These are phyloP conservation scores for Menura novaehollandiae DNA, from an alignment of 2,113 vertebrate species.

Conservation along the genomic window DNA sequence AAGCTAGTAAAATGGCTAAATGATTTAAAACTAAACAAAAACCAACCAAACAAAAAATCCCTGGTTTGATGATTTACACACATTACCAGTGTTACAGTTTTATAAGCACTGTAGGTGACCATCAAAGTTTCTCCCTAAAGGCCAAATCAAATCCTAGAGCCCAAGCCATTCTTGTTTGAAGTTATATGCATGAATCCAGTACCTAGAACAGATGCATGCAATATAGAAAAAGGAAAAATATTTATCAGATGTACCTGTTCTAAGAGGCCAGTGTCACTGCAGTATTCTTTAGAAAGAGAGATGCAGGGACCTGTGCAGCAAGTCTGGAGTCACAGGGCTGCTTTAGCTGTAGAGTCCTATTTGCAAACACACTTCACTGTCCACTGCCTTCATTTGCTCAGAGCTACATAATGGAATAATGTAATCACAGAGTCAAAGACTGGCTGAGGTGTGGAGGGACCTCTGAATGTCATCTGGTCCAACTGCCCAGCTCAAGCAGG, in stretches of 20 bases:
- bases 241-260: not conserved
- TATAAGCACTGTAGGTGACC: not conserved
- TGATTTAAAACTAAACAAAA: not conserved
- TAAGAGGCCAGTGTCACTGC: not conserved
- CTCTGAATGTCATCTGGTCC: not conserved
- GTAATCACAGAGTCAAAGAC: not conserved
- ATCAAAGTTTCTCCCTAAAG: not conserved
- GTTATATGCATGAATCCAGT: not conserved
- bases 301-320: not conserved
- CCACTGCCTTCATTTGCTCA: not conserved
- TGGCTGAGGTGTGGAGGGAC: not conserved
- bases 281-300: not conserved
- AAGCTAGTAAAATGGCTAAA: not conserved
- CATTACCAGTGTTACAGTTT: not conserved
- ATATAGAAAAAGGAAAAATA: not conserved
- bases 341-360: not conserved
- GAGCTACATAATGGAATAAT: not conserved
- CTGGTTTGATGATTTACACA: not conserved
- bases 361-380: not conserved
- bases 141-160: not conserved
- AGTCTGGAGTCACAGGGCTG: not conserved
- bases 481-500: not conserved
- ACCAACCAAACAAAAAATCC: rapidly evolving
- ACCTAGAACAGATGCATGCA: not conserved
- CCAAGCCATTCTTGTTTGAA: not conserved